Evolutionary conservation across 2,113 vertebrate species (phyloP).

Genomic region (Salvelinus alpinus): DNA sequence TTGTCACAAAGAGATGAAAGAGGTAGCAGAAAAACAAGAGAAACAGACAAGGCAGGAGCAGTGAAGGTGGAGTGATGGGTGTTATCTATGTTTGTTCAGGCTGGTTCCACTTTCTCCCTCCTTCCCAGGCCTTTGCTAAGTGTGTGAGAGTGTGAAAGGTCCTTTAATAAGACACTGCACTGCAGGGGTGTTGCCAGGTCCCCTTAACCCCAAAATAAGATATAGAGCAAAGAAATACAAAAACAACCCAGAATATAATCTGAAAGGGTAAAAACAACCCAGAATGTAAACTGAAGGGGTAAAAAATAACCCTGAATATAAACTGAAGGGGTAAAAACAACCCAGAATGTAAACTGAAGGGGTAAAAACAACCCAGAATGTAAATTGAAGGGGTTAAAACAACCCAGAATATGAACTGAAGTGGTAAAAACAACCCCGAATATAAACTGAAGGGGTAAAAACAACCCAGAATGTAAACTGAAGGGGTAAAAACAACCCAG

Average conservation of each 20-base stretch:
- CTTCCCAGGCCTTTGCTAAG: constrained; percentile 11
- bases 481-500: too few relatives aligned
- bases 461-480: too few relatives aligned
- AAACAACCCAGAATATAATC: constrained; percentile 14
- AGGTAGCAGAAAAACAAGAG: not conserved
- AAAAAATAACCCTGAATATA: too few relatives aligned
- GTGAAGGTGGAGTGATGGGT: constrained; percentile 17
- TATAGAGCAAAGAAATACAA: too few relatives aligned
- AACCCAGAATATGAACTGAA: too few relatives aligned
- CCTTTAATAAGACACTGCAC: constrained; percentile 27
- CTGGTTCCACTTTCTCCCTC: constrained; percentile 7
- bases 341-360: too few relatives aligned
- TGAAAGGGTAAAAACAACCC: not conserved
- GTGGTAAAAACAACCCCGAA: too few relatives aligned
- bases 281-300: too few relatives aligned
- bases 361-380: too few relatives aligned
- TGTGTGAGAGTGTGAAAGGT: constrained; percentile 15
- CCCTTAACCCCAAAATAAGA: not conserved
- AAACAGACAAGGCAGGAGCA: constrained; percentile 18
- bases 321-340: too few relatives aligned
- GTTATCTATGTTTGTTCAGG: constrained; percentile 43
- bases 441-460: too few relatives aligned
- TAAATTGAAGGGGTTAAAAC: too few relatives aligned
- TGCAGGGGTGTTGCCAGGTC: constrained; percentile 32
- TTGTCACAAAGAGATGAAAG: constrained; percentile 29